Evolutionary conservation across 2,888 invertebrate species (phyloP).

Genomic region (Holacanthella duospinosa): DNA sequence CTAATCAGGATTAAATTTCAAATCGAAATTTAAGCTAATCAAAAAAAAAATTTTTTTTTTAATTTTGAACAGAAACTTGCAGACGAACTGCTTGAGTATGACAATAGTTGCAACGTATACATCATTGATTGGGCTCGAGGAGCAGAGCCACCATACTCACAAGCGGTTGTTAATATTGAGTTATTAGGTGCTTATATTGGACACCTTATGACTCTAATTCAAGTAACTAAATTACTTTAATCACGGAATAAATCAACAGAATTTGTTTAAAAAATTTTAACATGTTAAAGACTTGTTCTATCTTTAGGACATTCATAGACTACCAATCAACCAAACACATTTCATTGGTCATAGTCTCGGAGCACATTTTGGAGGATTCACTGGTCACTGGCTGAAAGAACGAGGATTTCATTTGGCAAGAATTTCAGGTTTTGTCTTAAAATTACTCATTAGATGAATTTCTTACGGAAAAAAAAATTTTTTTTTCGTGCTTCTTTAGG

Average conservation of each 20-base stretch:
- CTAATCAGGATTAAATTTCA: too few relatives aligned
- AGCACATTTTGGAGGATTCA: conserved; percentile 71
- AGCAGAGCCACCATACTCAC: conserved; percentile 76
- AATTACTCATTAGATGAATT: neutral
- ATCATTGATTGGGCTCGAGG: conserved; percentile 78
- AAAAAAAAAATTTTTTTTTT: neutral
- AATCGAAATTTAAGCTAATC: neutral
- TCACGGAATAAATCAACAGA: neutral
- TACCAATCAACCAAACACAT: conserved; percentile 56
- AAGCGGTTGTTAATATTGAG: conserved; percentile 82
- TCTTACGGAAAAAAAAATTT: neutral
- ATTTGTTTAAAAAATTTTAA: neutral
- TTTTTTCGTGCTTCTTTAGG: conserved; percentile 28
- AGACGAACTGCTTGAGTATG: conserved; percentile 58
- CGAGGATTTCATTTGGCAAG: conserved; percentile 61
- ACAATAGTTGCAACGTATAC: conserved; percentile 56
- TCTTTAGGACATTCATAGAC: conserved; percentile 44
- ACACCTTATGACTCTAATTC: conserved; percentile 49
- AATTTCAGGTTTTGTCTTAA: conserved; percentile 54
- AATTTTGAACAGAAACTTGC: conserved; percentile 50
- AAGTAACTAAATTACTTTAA: conserved; percentile 38
- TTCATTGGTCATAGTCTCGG: conserved; percentile 56
- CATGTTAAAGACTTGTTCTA: neutral
- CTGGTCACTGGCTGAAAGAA: conserved; percentile 61
- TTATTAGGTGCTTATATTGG: conserved; percentile 75